Percentiles rank a stretch among this genome's conserved stretches.
These are phyloP conservation scores for Champsocephalus gunnari DNA, from an alignment of 2,797 vertebrate species.

Conservation along the genomic window DNA sequence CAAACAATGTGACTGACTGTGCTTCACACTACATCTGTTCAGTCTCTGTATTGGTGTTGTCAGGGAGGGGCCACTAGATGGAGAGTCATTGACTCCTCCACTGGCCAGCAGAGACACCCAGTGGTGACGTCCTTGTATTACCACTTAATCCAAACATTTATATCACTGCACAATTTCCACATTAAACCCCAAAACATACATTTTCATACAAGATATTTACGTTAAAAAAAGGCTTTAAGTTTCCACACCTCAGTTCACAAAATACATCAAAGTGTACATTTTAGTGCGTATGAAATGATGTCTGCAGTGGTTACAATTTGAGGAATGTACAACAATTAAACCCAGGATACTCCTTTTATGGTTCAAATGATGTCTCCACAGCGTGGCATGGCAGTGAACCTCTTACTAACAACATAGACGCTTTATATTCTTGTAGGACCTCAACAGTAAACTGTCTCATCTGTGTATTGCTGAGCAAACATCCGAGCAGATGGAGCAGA, in stretches of 20 bases:
- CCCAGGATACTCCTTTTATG: slow-evolving; percentile 25
- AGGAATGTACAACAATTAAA: slow-evolving; percentile 63
- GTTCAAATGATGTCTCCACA: slow-evolving; percentile 42
- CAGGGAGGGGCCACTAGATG: slow-evolving; percentile 60
- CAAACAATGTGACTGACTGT: slow-evolving; percentile 70
- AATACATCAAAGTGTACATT: slow-evolving; percentile 61
- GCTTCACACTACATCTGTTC: slow-evolving; percentile 63
- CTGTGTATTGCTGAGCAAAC: slow-evolving; percentile 51
- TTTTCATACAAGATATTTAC: slow-evolving; percentile 52
- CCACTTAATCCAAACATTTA: slow-evolving; percentile 59
- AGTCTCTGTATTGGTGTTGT: slow-evolving; percentile 60
- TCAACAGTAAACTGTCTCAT: slow-evolving; percentile 34
- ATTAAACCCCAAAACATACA: slow-evolving; percentile 54
- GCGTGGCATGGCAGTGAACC: slow-evolving; percentile 53
- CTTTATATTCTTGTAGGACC: slow-evolving; percentile 20
- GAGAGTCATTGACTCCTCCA: slow-evolving; percentile 36
- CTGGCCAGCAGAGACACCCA: slow-evolving; percentile 70
- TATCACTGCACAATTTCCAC: slow-evolving; percentile 65
- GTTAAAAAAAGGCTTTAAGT: slow-evolving; percentile 49
- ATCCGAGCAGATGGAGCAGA: slow-evolving; percentile 62
- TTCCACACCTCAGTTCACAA: slow-evolving; percentile 61
- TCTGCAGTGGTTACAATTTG: slow-evolving; percentile 33
- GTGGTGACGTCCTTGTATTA: slow-evolving; percentile 72
- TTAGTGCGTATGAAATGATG: slow-evolving; percentile 53
- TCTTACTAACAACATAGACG: slow-evolving; percentile 27